A percentile compares a stretch with the other conserved stretches of the same genome.
Evolutionary conservation across 1,140 invertebrate genomes (phyloP).

Genomic region (Olivierus martensii): DNA sequence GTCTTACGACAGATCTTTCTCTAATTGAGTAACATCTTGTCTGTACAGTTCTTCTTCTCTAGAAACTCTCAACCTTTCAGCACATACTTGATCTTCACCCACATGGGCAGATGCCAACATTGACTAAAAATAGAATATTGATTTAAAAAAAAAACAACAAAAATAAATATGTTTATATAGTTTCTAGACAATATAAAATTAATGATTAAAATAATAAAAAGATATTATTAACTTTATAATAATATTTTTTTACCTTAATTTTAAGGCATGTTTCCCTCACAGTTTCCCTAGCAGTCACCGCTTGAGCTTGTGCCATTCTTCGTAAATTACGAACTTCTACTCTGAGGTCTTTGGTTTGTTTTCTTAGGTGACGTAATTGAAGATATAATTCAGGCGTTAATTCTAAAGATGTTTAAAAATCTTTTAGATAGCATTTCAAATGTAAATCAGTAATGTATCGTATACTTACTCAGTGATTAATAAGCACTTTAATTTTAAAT

Average conservation of each 20-base stretch:
- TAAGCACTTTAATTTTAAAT: too few species aligned
- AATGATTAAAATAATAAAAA: too few species aligned
- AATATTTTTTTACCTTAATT: constrained; percentile 15
- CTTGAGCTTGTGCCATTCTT: constrained; percentile 76
- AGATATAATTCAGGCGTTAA: constrained; percentile 60
- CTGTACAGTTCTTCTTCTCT: constrained; percentile 74
- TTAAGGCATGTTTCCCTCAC: constrained; percentile 44
- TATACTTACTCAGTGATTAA: too few species aligned
- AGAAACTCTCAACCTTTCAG: constrained; percentile 49
- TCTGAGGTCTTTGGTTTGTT: constrained; percentile 75
- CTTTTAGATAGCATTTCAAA: too few species aligned
- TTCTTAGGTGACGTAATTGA: constrained; percentile 66
- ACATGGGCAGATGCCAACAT: constrained; percentile 39
- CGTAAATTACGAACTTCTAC: constrained; percentile 75
- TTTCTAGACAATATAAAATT: too few species aligned
- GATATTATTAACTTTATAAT: too few species aligned
- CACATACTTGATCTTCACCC: constrained; percentile 43
- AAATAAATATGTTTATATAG: too few species aligned
- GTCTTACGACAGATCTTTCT: constrained; percentile 71
- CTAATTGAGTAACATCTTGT: constrained; percentile 74
- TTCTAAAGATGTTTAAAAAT: too few species aligned
- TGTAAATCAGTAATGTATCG: too few species aligned
- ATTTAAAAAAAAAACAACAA: neutral
- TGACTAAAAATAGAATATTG: constrained; percentile 15
- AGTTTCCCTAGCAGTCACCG: constrained; percentile 75